Evolutionary conservation across 1,140 invertebrate genomes (phyloP).

Genomic region (Drosophila kohkoa): DNA sequence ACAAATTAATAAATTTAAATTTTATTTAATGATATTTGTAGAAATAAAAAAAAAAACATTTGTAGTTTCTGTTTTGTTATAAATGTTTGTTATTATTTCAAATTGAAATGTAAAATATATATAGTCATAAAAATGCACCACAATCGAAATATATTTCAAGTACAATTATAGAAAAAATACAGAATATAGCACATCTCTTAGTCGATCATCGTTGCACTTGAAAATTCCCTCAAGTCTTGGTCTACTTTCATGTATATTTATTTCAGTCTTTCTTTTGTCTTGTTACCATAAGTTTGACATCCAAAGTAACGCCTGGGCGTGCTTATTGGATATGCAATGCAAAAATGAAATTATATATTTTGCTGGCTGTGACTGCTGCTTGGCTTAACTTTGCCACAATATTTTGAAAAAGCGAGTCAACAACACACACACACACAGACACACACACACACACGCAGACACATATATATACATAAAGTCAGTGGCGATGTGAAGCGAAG

Average conservation of each 20-base stretch:
- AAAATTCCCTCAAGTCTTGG: too few species aligned
- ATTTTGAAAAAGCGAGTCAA: slow-evolving; percentile 42
- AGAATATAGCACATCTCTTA: neutral
- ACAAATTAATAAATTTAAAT: too few species aligned
- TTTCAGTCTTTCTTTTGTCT: slow-evolving; percentile 22
- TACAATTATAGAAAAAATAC: too few species aligned
- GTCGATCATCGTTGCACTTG: neutral
- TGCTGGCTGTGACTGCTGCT: slow-evolving; percentile 25
- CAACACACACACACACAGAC: slow-evolving; percentile 11
- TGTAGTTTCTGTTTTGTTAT: too few species aligned
- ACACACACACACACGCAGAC: too few species aligned
- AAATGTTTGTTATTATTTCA: too few species aligned
- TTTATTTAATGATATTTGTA: too few species aligned
- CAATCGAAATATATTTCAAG: too few species aligned
- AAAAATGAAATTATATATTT: slow-evolving; percentile 78
- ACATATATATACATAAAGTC: neutral
- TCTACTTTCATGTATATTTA: slow-evolving; percentile 11
- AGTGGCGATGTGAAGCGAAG: neutral
- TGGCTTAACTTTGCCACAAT: slow-evolving; percentile 54
- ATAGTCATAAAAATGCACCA: too few species aligned
- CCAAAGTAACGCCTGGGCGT: slow-evolving; percentile 39
- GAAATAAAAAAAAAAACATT: too few species aligned
- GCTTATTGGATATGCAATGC: slow-evolving; percentile 74
- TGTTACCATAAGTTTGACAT: slow-evolving; percentile 49
- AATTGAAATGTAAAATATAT: too few species aligned